Conservation (phyloP, 1,140 invertebrate species). For the Drosophila ficusphila region DNA sequence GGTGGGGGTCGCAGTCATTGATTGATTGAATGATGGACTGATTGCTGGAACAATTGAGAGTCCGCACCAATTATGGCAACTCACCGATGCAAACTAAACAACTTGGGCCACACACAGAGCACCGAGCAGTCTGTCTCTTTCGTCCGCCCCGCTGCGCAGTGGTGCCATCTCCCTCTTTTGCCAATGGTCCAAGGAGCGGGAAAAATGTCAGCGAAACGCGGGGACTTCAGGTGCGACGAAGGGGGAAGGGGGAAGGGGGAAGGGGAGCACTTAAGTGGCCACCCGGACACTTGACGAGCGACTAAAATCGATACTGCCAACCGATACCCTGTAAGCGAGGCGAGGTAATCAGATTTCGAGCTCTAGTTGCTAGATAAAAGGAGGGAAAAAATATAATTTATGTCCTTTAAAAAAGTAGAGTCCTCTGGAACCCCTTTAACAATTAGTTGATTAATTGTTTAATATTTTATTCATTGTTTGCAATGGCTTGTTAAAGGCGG, state of each 20-base stretch:
- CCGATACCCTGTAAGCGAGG: constrained; percentile 9
- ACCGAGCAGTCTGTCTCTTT: background rate
- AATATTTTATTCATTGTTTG: background rate
- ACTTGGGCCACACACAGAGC: constrained; percentile 3
- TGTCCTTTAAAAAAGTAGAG: too few species aligned
- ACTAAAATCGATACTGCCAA: constrained; percentile 34
- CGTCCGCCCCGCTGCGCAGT: background rate
- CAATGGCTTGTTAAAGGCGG: background rate
- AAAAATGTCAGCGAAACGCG: constrained; percentile 16
- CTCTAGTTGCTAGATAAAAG: too few species aligned
- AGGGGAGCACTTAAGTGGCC: constrained; percentile 18
- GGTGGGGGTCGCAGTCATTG: constrained; percentile 15
- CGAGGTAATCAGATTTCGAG: background rate
- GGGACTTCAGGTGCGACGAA: constrained; percentile 14
- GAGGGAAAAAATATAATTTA: too few species aligned
- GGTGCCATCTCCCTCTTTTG: constrained; percentile 4
- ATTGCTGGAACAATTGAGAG: constrained; percentile 29
- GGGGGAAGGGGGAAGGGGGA: background rate
- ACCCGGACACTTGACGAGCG: constrained; percentile 27
- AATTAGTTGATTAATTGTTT: background rate
- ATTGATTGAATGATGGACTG: constrained; percentile 49
- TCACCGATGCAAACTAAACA: constrained; percentile 36
- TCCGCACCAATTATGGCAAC: constrained; percentile 41
- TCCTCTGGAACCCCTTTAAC: too few species aligned
- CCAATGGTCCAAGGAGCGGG: constrained; percentile 1